Conservation (phyloP, 2,888 invertebrate genomes). For the Oasisia sp. region DNA sequence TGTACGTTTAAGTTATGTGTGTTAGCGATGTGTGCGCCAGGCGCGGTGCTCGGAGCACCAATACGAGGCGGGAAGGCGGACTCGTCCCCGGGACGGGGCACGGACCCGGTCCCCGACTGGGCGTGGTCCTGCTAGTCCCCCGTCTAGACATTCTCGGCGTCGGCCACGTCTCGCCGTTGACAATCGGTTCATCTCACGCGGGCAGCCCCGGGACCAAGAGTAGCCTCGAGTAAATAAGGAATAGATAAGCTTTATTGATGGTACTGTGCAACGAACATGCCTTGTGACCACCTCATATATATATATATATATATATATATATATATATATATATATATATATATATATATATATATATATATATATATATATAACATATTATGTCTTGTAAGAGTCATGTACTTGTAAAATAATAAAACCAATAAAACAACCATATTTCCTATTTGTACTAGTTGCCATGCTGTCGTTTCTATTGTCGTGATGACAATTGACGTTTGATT, state of each 20-base stretch:
- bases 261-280: not conserved
- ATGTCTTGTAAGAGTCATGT: not conserved
- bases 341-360: conserved; percentile 20
- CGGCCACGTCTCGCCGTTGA: not conserved
- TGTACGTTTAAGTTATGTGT: conserved; percentile 17
- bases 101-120: not conserved
- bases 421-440: conserved; percentile 7
- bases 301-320: not conserved
- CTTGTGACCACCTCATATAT: not conserved
- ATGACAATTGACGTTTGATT: no score
- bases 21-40: not conserved
- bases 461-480: not conserved
- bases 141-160: not conserved
- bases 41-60: conserved; percentile 3
- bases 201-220: conserved; percentile 5
- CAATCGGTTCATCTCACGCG: conserved; percentile 13
- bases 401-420: conserved; percentile 6
- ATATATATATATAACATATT: conserved; percentile 9
- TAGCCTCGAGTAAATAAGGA: not conserved
- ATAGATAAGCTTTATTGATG: conserved; percentile 8
- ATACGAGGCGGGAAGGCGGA: not conserved
- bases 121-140: not conserved
- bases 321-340: not conserved
- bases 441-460: not conserved
- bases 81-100: not conserved